A percentile compares a stretch with the other conserved stretches of the same genome.
Evolutionary conservation across 2,888 invertebrate species (phyloP).

Genomic region (Agonopterix alstromeriana): DNA sequence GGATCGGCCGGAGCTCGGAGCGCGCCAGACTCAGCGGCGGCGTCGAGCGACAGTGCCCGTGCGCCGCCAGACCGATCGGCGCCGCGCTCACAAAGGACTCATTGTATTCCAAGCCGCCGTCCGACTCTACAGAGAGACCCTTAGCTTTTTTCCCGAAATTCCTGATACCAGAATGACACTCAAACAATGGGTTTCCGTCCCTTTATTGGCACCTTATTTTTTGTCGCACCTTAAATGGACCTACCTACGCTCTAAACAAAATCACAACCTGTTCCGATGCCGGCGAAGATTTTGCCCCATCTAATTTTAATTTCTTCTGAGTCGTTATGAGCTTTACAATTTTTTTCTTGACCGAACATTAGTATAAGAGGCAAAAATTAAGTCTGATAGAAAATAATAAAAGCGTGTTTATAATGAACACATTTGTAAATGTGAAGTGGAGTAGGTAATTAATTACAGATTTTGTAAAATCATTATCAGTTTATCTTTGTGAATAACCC

Average conservation of each 20-base stretch:
- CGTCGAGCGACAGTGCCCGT: conserved; percentile 24
- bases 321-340: too few species aligned
- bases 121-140: conserved; percentile 59
- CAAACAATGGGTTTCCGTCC: conserved; percentile 76
- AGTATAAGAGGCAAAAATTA: too few species aligned
- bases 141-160: conserved; percentile 61
- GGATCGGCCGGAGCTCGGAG: neutral
- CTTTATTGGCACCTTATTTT: conserved; percentile 76
- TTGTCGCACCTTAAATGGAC: conserved; percentile 62
- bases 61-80: conserved; percentile 68
- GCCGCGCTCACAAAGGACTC: conserved; percentile 69
- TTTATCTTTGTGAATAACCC: too few species aligned
- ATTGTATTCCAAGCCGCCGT: conserved; percentile 56
- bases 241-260: conserved; percentile 58
- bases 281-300: conserved; percentile 29
- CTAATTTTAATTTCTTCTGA: conserved; percentile 18
- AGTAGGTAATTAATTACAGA: neutral
- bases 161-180: conserved; percentile 68
- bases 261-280: conserved; percentile 65
- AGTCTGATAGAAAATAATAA: too few species aligned
- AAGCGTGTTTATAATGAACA: too few species aligned
- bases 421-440: too few species aligned
- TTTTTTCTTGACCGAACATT: too few species aligned
- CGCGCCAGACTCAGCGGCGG: conserved; percentile 48
- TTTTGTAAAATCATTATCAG: neutral